phyloP scores from a whole-genome alignment of 1,140 invertebrate species.

The Platyscapa corneri region DNA sequence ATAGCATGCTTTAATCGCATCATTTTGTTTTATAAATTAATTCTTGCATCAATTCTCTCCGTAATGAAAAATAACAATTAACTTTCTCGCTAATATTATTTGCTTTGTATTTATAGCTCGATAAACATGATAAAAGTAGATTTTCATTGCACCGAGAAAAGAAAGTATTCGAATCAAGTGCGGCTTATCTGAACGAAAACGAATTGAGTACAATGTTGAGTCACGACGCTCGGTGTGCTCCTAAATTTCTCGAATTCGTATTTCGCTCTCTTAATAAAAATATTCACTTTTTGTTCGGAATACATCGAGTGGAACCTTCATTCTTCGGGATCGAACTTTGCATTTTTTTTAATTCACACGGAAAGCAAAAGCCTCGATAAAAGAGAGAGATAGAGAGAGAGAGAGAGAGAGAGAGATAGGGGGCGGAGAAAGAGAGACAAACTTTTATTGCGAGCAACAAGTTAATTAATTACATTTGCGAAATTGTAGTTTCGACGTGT shows the following conservation, averaged over 20 bases:
- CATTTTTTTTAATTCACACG: background rate
- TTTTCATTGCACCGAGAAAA: slow-evolving; percentile 19
- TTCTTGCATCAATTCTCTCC: background rate
- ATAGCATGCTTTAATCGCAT: background rate
- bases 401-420: too few species aligned
- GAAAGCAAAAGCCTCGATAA: too few species aligned
- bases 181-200: background rate
- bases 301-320: background rate
- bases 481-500: slow-evolving; percentile 70
- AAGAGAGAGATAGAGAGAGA: too few species aligned
- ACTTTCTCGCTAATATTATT: background rate
- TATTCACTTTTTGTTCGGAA: background rate
- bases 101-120: background rate
- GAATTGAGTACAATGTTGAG: background rate
- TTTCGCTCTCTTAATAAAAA: background rate
- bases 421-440: background rate
- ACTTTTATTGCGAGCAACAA: too few species aligned
- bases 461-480: background rate
- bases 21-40: background rate
- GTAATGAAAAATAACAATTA: background rate
- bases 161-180: background rate
- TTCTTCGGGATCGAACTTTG: background rate
- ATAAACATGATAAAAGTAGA: background rate
- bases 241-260: background rate
- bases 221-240: background rate